A percentile compares a stretch with the other conserved stretches of the same genome.
Evolutionary conservation across 2,797 vertebrate genomes (phyloP).

Genomic region (Siniperca undulata): DNA sequence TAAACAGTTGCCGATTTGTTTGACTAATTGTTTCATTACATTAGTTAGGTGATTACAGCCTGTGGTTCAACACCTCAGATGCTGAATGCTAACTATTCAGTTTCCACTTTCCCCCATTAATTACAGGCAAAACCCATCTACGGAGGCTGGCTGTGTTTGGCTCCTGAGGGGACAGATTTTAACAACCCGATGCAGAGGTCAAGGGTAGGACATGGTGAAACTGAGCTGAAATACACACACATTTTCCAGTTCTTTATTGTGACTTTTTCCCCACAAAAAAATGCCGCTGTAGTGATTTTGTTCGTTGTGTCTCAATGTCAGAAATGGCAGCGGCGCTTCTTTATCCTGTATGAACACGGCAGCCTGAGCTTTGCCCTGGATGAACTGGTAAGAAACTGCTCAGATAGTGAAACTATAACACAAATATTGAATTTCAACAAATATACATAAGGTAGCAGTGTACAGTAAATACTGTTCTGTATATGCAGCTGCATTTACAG

Average conservation of each 20-base stretch:
- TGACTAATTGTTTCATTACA: background rate
- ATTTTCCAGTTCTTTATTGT: background rate
- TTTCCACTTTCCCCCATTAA: constrained; percentile 39
- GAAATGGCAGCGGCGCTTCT: constrained; percentile 87
- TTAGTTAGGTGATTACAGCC: background rate
- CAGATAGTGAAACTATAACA: background rate
- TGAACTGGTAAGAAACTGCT: constrained; percentile 72
- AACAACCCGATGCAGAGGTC: constrained; percentile 92
- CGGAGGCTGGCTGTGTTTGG: constrained; percentile 93
- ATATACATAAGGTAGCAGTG: background rate
- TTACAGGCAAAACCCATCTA: constrained; percentile 92
- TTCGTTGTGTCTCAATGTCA: constrained; percentile 35
- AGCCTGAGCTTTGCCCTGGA: constrained; percentile 82
- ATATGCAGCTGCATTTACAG: constrained; percentile 27
- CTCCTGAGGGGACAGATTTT: constrained; percentile 93
- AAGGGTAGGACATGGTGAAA: constrained; percentile 83
- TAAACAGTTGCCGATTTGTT: background rate
- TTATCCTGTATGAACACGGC: constrained; percentile 83
- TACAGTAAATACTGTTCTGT: constrained; percentile 21
- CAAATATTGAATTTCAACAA: background rate
- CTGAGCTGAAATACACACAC: background rate
- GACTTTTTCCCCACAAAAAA: background rate
- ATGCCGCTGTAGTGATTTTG: background rate
- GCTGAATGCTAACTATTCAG: background rate
- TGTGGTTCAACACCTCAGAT: background rate